Evolutionary conservation across 1,140 invertebrate species (phyloP), one percentile per base, ranked within the genome.

Genomic region (Drosophila jambulina): DNA sequence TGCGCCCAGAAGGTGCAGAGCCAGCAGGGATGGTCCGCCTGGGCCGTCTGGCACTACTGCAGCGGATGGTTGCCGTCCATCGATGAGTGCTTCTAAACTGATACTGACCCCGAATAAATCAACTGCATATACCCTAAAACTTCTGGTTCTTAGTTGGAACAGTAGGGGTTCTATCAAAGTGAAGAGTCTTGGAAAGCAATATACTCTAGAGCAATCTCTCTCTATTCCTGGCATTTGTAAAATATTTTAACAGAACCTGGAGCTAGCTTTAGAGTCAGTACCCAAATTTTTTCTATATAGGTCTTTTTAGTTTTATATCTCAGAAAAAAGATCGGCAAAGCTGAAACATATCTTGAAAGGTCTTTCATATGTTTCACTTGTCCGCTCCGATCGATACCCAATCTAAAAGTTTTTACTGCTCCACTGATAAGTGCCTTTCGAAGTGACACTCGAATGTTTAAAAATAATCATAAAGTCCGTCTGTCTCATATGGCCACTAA

Each of bases 11-110:
- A 87, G 75, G 59, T 92, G 13, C 82, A 51, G 5, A 23, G 57
- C 51, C 71, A 91, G 59, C 91, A 92, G 70, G 91, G 91, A 36
- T 92, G 85, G 85, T 32, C 57, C 10, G 91, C 91, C 36, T 92
- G 91, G 91, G 67, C 81, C 56, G 82, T 76, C 17, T 92, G 91
- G 87, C 67, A 84, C 42, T 90, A 54, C 70, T 92, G 91, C 75
- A 75, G 48, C 54, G 83, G 83, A 19, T 45, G 42, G 56, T 48
- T 91, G 70, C 83, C 91, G 12, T 86, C 77, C 68, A 91, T 92
- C 32, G 48, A 85, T 42, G 59, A 75, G 46, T 87, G 76, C 48
- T 91, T 90, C 71, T 86, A 87, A 86, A 25, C 57, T 25, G 32
- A 74, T 25, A 21, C 27, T n/a, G 48, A 57, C 32, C 45, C 10